Evolutionary conservation across 2,888 invertebrate species (phyloP), one percentile per base, ranked within the genome.

Genomic region (Drosophila percnosoma): DNA sequence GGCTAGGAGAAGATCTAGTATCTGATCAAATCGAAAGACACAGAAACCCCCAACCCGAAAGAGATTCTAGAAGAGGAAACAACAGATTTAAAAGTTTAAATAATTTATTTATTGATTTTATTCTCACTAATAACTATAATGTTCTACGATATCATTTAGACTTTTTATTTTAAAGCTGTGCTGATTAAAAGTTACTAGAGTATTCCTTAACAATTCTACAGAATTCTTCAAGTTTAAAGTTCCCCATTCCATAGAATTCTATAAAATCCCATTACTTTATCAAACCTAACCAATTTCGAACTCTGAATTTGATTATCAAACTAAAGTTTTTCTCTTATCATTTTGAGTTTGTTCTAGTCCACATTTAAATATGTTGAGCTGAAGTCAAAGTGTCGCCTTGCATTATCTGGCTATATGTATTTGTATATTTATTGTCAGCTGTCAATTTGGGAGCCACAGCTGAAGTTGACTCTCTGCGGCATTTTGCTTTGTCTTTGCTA

Each of bases 401-500:
- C 36, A 54, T 54, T 27, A 29, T 29, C 29, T 6, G 7, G 6
- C n/a, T 36, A 36, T 27, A 21, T 52, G 6, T 11, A 54, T 36
- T n/a, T 27, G 27, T 49, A 10, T 49, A 27, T 49, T 48, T 18
- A 31, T 60, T 49, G 51, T 49, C 57, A 71, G 48, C 48, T 53
- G 21, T 49, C 42, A 53, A n/a, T 40, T 70, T 58, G 49, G 53
- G 38, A 70, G 64, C 33, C 36, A 40, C 78, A 69, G 68, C 60
- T 73, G 73, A 63, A 51, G 33, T 63, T 64, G n/a, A 13, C 54
- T 48, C 51, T 45, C 10, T 68, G 52, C 36, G 79, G 70, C 67
- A 64, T 66, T 64, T 40, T 70, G 62, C 70, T 66, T 66, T 61
- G 48, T 57, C 65, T 48, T 55, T 57, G 52, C 49, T n/a, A 36